A percentile compares a stretch with the other conserved stretches of the same genome.
Conservation (phyloP, 2,888 invertebrate genomes). For the Trilocha varians region DNA sequence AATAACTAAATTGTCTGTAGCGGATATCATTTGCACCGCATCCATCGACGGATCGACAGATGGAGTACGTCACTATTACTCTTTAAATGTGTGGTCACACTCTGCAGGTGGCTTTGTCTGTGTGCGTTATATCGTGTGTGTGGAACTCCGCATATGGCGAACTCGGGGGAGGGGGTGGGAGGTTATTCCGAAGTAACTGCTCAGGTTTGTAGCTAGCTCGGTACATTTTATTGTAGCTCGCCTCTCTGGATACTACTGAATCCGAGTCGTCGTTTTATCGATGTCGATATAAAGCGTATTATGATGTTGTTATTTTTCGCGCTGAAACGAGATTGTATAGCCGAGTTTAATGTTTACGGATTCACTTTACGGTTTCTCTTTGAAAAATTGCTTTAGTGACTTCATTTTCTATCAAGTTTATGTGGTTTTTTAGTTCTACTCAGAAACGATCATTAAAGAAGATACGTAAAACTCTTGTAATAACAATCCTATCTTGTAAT, state of each 20-base stretch:
- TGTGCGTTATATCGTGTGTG: constrained; percentile 24
- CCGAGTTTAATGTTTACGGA: constrained; percentile 35
- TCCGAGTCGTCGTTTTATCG: constrained; percentile 48
- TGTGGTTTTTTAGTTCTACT: too few species aligned
- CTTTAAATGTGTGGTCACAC: constrained; percentile 36
- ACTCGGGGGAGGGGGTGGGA: constrained; percentile 22
- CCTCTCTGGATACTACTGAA: constrained; percentile 62
- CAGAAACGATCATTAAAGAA: too few species aligned
- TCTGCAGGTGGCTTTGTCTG: constrained; percentile 38
- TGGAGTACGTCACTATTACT: constrained; percentile 39
- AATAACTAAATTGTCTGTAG: constrained; percentile 33
- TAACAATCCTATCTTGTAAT: too few species aligned
- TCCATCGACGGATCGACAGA: constrained; percentile 44
- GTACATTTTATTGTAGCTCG: constrained; percentile 72
- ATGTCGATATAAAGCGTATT: constrained; percentile 57
- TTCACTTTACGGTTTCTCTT: constrained; percentile 28
- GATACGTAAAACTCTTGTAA: too few species aligned
- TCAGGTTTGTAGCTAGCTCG: constrained; percentile 68
- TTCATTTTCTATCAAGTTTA: background rate
- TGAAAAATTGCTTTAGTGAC: constrained; percentile 19
- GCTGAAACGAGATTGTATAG: constrained; percentile 35
- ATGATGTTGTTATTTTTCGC: constrained; percentile 46
- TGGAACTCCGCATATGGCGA: constrained; percentile 58
- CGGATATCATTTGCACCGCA: constrained; percentile 28
- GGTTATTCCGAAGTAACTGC: constrained; percentile 56